Evolutionary conservation across 1,140 invertebrate genomes (phyloP).

Genomic region (Zaprionus gabonicus): DNA sequence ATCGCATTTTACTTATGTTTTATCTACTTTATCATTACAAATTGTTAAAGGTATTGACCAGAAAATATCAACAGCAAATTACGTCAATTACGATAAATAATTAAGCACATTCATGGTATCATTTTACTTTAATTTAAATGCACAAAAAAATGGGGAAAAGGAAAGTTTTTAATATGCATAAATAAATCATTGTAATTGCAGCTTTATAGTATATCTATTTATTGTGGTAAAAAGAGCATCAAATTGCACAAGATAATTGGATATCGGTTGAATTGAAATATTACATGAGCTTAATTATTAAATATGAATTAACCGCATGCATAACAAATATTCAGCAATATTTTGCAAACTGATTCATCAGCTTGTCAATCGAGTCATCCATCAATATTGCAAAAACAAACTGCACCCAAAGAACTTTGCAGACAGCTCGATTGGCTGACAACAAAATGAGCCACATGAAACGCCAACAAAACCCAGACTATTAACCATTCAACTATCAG

Average conservation of each 20-base stretch:
- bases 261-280: slow-evolving; percentile 16
- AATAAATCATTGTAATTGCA: slow-evolving; percentile 1
- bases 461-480: slow-evolving; percentile 43
- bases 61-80: background rate
- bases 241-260: background rate
- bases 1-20: too few relatives aligned
- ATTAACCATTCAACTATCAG: slow-evolving; percentile 45
- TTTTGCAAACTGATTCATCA: slow-evolving; percentile 25
- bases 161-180: background rate
- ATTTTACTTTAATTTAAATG: background rate
- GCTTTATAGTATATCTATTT: slow-evolving; percentile 1
- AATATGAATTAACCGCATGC: slow-evolving; percentile 18
- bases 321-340: slow-evolving; percentile 11
- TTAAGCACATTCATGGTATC: background rate
- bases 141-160: background rate
- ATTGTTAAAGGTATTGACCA: background rate
- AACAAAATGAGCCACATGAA: slow-evolving; percentile 52
- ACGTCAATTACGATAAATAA: background rate
- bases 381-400: slow-evolving; percentile 20
- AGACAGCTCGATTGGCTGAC: slow-evolving; percentile 30
- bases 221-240: background rate
- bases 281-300: slow-evolving; percentile 22
- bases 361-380: slow-evolving; percentile 3
- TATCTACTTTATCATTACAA: background rate
- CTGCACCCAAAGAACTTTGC: background rate